phyloP scores from a whole-genome alignment of 2,888 invertebrate species.

The Caenorhabditis sp. region DNA sequence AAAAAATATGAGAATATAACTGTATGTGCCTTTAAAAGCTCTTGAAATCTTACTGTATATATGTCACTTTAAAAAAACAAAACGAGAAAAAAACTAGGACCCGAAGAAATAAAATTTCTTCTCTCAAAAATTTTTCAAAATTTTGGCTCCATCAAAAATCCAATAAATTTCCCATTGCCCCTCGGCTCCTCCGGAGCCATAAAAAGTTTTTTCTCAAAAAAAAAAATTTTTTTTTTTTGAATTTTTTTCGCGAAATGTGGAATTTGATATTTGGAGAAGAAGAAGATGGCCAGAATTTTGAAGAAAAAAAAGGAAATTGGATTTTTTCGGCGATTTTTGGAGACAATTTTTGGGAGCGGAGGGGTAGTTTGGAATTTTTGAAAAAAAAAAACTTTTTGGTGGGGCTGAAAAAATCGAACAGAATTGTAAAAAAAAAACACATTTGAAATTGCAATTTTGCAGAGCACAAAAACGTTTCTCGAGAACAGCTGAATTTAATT shows the following conservation, averaged over 20 bases:
- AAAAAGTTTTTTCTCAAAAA: neutral
- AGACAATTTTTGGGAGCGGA: too few relatives aligned
- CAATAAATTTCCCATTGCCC: neutral
- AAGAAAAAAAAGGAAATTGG: neutral
- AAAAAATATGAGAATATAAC: too few relatives aligned
- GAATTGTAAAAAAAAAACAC: too few relatives aligned
- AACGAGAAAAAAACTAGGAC: too few relatives aligned
- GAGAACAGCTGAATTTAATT: neutral
- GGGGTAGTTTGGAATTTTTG: too few relatives aligned
- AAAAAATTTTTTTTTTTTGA: neutral
- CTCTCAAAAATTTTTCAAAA: neutral
- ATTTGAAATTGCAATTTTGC: neutral
- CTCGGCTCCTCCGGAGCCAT: neutral
- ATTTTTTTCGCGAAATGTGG: neutral
- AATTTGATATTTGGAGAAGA: neutral
- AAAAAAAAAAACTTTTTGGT: too few relatives aligned
- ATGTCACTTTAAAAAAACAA: conserved; percentile 15
- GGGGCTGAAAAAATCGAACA: too few relatives aligned
- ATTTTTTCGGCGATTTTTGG: neutral
- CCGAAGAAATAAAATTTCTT: conserved; percentile 3
- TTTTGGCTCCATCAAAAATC: neutral
- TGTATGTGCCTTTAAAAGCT: too few relatives aligned
- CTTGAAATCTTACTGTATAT: too few relatives aligned
- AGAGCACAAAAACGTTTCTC: neutral
- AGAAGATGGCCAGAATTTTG: neutral